These are phyloP conservation scores for Addax nasomaculatus DNA, from an alignment of 2,113 vertebrate species.

Conservation along the genomic window DNA sequence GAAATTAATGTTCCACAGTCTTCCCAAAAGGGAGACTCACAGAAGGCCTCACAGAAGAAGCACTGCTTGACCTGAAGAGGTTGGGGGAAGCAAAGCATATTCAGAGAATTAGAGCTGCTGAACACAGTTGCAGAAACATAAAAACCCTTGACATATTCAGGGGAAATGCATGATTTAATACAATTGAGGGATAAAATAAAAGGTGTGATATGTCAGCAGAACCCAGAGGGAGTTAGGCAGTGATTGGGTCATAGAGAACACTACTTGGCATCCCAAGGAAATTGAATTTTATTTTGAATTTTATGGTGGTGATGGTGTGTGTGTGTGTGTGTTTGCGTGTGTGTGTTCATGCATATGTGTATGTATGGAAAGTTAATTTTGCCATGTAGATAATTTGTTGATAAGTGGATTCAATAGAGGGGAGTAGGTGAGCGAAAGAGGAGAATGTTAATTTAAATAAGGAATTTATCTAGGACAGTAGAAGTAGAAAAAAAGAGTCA, in stretches of 20 bases:
- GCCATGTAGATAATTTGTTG: background rate
- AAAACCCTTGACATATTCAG: background rate
- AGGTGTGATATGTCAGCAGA: background rate
- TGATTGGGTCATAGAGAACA: background rate
- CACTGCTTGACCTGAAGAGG: background rate
- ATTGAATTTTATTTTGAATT: background rate
- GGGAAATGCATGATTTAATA: background rate
- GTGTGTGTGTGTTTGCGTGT: background rate
- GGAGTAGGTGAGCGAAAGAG: background rate
- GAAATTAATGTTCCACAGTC: background rate
- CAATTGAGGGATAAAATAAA: background rate
- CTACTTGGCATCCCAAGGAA: background rate
- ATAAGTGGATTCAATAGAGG: background rate
- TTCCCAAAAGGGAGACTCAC: background rate
- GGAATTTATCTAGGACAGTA: background rate
- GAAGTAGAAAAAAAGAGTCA: background rate
- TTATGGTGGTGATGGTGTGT: background rate
- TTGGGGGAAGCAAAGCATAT: background rate
- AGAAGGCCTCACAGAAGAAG: background rate
- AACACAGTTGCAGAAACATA: background rate
- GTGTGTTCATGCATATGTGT: background rate
- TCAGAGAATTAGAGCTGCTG: background rate
- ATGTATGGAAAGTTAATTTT: background rate
- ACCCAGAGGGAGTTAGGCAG: background rate
- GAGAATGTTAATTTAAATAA: background rate